These are phyloP conservation scores for Ellobius talpinus DNA, from an alignment of 2,113 vertebrate genomes.

Conservation along the genomic window DNA sequence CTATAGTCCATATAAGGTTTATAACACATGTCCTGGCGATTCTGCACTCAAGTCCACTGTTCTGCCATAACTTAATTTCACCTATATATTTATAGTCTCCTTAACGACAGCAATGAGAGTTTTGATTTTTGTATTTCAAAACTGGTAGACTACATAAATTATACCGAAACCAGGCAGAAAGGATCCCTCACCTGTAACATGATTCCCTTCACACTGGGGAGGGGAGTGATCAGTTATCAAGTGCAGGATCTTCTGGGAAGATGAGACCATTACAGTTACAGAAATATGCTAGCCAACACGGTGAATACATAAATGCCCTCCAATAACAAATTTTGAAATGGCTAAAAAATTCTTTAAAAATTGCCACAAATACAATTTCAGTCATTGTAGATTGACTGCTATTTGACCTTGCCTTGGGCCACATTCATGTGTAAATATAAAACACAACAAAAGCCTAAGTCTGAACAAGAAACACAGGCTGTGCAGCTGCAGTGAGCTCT, in stretches of 20 bases:
- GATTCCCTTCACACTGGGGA: neutral
- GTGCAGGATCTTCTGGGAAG: neutral
- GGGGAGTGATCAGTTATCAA: neutral
- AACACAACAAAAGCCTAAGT: conserved; percentile 4
- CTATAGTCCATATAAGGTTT: neutral
- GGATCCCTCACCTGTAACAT: neutral
- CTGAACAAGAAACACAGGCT: neutral
- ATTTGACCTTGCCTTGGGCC: neutral
- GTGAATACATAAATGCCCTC: neutral
- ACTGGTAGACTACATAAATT: neutral
- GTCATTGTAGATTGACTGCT: neutral
- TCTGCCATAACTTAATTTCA: neutral
- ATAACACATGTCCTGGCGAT: neutral
- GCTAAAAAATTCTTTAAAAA: neutral
- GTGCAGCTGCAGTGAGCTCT: neutral
- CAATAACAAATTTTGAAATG: neutral
- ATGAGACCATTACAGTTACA: neutral
- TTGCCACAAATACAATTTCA: neutral
- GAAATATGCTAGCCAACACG: neutral
- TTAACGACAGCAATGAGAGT: neutral
- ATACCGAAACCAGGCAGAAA: neutral
- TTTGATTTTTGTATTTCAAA: neutral
- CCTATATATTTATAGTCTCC: neutral
- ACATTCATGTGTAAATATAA: neutral
- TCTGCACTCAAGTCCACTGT: neutral